phyloP scores from a whole-genome alignment of 2,888 invertebrate genomes.

The Zootermopsis nevadensis region DNA sequence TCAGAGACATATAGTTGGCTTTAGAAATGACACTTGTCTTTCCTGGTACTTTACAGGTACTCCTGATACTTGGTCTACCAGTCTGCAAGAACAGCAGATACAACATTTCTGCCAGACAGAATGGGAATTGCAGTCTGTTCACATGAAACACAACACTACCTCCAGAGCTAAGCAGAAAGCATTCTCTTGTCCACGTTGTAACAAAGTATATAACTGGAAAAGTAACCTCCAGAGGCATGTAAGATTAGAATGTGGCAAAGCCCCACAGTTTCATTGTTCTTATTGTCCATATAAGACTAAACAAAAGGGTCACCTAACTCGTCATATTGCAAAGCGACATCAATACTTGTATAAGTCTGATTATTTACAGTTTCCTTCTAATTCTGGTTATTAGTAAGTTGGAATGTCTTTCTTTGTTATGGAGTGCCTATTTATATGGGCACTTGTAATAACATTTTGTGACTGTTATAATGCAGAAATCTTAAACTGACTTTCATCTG shows the following conservation, averaged over 20 bases:
- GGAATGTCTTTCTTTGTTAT: not conserved
- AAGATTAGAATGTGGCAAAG: slow-evolving; percentile 57
- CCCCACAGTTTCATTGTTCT: slow-evolving; percentile 61
- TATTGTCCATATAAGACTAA: slow-evolving; percentile 61
- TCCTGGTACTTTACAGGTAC: not conserved
- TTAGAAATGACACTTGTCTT: not conserved
- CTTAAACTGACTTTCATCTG: no score
- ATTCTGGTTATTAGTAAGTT: not conserved
- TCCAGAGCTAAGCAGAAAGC: not conserved
- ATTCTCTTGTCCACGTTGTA: slow-evolving; percentile 42
- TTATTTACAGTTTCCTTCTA: not conserved
- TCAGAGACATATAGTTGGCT: no score
- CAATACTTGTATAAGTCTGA: not conserved
- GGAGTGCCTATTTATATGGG: no score
- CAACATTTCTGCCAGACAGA: not conserved
- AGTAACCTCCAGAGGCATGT: slow-evolving; percentile 52
- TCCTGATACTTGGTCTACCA: not conserved
- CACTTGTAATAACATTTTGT: no score
- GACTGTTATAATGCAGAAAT: no score
- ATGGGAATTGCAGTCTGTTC: not conserved
- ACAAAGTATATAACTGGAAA: slow-evolving; percentile 46
- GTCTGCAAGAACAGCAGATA: not conserved
- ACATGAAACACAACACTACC: not conserved
- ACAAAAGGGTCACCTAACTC: slow-evolving; percentile 59
- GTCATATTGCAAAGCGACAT: slow-evolving; percentile 31